phyloP scores from a whole-genome alignment of 2,888 invertebrate species.

The Monoplex corrugatus region DNA sequence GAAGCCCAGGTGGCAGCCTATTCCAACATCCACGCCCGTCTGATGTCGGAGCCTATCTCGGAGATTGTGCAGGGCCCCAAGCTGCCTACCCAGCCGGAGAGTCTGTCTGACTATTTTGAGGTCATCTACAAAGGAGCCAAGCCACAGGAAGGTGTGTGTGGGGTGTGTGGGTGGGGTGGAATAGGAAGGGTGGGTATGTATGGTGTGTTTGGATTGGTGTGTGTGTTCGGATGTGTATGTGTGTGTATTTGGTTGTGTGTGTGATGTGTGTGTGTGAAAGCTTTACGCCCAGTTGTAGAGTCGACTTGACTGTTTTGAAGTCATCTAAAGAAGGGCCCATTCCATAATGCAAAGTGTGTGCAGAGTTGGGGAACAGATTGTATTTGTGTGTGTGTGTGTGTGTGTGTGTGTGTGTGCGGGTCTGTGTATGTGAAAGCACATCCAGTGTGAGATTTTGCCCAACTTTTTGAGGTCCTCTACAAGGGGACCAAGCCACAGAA shows the following conservation, averaged over 20 bases:
- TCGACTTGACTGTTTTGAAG: conserved; percentile 31
- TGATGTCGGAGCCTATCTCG: conserved; percentile 19
- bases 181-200: too few species aligned
- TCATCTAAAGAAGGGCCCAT: conserved; percentile 38
- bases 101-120: conserved; percentile 35
- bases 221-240: too few species aligned
- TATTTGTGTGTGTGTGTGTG: too few species aligned
- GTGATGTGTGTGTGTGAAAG: too few species aligned
- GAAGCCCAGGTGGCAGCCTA: conserved; percentile 42
- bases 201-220: too few species aligned
- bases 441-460: too few species aligned
- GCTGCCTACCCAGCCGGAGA: conserved; percentile 17
- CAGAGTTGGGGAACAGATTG: too few species aligned
- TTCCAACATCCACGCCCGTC: conserved; percentile 1
- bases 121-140: conserved; percentile 41
- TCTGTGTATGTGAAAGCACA: too few species aligned
- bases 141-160: conserved; percentile 38
- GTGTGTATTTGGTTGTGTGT: too few species aligned
- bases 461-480: not conserved
- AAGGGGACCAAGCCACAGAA: not conserved
- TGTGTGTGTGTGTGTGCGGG: too few species aligned
- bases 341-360: conserved; percentile 31
- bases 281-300: conserved; percentile 3
- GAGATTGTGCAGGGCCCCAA: conserved; percentile 13
- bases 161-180: not conserved